These are phyloP conservation scores for Poecile montanus DNA, from an alignment of 2,797 vertebrate species.

Conservation along the genomic window DNA sequence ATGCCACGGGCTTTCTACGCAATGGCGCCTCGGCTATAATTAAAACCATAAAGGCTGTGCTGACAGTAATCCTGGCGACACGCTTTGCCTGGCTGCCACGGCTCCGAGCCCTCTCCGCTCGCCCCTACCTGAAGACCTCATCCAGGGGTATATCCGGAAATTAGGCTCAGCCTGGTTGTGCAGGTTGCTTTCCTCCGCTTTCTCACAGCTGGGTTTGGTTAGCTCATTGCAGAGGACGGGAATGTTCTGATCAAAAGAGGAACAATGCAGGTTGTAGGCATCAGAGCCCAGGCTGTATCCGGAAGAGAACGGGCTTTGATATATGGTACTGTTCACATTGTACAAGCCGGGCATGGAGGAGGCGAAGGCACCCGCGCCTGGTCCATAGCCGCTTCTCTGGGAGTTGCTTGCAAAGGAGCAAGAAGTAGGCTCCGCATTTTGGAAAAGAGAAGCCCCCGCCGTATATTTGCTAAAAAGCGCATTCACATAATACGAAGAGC, in stretches of 20 bases:
- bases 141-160: slow-evolving; percentile 92
- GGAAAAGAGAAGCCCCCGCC: slow-evolving; percentile 85
- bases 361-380: slow-evolving; percentile 80
- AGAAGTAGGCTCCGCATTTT: slow-evolving; percentile 86
- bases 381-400: slow-evolving; percentile 84
- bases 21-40: slow-evolving; percentile 87
- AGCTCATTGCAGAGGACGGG: slow-evolving; percentile 85
- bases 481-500: slow-evolving; percentile 94
- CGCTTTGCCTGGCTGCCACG: slow-evolving; percentile 50
- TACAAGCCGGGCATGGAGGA: slow-evolving; percentile 86
- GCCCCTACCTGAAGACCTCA: slow-evolving; percentile 90
- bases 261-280: slow-evolving; percentile 83
- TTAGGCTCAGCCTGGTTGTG: slow-evolving; percentile 83
- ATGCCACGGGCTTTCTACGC: slow-evolving; percentile 81
- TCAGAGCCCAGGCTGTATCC: slow-evolving; percentile 84
- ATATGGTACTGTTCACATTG: slow-evolving; percentile 85
- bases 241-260: slow-evolving; percentile 88
- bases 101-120: slow-evolving; percentile 51
- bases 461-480: slow-evolving; percentile 94
- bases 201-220: slow-evolving; percentile 85
- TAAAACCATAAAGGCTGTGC: slow-evolving; percentile 83
- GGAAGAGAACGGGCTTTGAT: slow-evolving; percentile 82
- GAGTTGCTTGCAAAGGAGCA: slow-evolving; percentile 85
- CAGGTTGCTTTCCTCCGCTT: slow-evolving; percentile 83
- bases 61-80: slow-evolving; percentile 71